Base-by-base conservation (phyloP, 1,140 invertebrate species). In the Luehdorfia chinensis region DNA sequence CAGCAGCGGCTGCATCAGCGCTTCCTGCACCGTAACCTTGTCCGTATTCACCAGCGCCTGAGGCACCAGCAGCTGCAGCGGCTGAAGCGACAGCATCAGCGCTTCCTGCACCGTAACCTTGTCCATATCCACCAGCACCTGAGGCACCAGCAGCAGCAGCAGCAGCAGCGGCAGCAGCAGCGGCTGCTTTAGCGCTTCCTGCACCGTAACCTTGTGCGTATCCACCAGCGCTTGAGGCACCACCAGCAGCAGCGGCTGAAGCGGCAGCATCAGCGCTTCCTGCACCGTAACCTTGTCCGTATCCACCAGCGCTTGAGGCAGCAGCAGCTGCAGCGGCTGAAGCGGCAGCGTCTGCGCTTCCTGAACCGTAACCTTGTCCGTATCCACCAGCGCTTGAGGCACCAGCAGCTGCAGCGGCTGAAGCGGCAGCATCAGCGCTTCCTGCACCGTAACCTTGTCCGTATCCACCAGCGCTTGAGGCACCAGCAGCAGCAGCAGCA, bases 201-300 rank as follows among this genome's bases (percentile, higher is more conserved):
- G 27, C 30, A 6, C 19, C 51, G 56, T 2, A 2, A 7, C 34
- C 18, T 12, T 9, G 18, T 4, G 36, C 50, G 11, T 28, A 47
- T 27, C 39, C 25, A 27, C 18, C 16, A 6, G 19, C 19, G 6
- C 6, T 6, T 3, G 19, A 21, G 13, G 25, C 41, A 47, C 27
- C 11, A 27, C 53, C 19, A 3, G 19, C 19, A 3, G 19, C 19
- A 6, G 19, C 51, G 5, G 33, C 34, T 34, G 19, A 31, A 7
- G 39, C 36, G 5, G 39, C 14, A 27, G 32, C 30, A 23, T 11
- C 34, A 13, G 13, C 47, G 2, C 15, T 6, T 21, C 19, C 19
- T 21, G 19, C 19, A 6, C 19, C 19, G 6, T n/a, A n/a, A n/a
- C n/a, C n/a, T n/a, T 21, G 2, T 21, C 2, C 19, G 6, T 21